Base-by-base conservation (phyloP, 1,140 invertebrate genomes). In the Scaptomyza hsui region DNA sequence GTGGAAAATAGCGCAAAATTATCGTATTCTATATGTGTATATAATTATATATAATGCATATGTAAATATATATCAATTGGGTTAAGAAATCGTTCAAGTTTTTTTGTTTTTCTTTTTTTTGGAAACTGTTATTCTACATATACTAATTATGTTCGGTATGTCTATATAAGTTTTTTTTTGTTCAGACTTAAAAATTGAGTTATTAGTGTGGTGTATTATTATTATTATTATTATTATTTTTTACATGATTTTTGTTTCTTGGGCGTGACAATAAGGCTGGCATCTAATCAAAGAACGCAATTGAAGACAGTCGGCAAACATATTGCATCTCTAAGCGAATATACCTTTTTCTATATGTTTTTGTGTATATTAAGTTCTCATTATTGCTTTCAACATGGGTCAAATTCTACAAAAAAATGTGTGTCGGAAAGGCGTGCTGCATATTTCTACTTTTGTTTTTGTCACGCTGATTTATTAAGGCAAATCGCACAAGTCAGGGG, bases 111-210 rank as follows among this genome's bases (percentile, higher is more conserved):
- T 37, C n/a, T 37, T n/a, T 37, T 10, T 61, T 37, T 75, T 71
- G 39, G 10, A 32, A 32, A 10, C 56, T 74, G 74, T 73, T 19
- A 39, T 49, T 32, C 52, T 71, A 69, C 21, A 55, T 51, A 51
- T 55, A 32, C 56, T 49, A 18, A 3, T 5, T 19, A 32, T 45
- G n/a, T 55, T 13, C 48, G 19, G 19, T 65, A 37, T 52, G 24
- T 65, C 52, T 55, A 62, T 65, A 29, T 56, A 42, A 52, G 13
- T 44, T 51, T 68, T 75, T 76, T 44, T 29, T 53, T 64, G n/a
- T 72, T 85, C 80, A 85, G 80, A 85, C 80, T 85, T 85, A 77
- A 81, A 71, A 74, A 86, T 85, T 77, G 80, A 85, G 80, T 78
- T 76, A 60, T 71, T 75, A 64, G 60, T 59, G 47, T 74, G 52